Conservation (phyloP, 1,140 invertebrate species). For the Saccostrea echinata region DNA sequence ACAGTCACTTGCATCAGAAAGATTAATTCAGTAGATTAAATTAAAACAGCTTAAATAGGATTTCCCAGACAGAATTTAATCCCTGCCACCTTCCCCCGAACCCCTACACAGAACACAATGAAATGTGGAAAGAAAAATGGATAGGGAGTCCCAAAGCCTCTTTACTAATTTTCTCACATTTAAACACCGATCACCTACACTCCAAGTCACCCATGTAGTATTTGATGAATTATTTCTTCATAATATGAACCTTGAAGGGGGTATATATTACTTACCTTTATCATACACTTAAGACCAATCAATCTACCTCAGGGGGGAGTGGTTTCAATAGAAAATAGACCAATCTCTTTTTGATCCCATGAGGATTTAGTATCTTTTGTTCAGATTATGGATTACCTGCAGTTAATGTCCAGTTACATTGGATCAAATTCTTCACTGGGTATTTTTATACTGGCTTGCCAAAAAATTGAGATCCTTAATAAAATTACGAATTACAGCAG, state of each 20-base stretch:
- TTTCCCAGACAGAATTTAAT: constrained; percentile 19
- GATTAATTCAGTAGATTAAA: constrained; percentile 28
- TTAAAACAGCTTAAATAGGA: constrained; percentile 18
- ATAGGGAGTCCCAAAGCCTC: neutral
- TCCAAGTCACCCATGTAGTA: neutral
- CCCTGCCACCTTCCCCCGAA: constrained; percentile 15
- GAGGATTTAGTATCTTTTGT: neutral
- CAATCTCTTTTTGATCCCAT: neutral
- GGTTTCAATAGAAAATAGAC: neutral
- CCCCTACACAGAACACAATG: constrained; percentile 5
- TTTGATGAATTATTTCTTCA: constrained; percentile 30
- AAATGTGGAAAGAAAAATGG: constrained; percentile 1
- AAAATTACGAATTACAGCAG: constrained; percentile 32
- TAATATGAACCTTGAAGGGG: constrained; percentile 8
- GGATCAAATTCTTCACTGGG: constrained; percentile 19
- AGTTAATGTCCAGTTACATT: constrained; percentile 25
- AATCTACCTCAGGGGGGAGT: constrained; percentile 1
- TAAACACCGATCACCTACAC: neutral
- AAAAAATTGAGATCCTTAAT: constrained; percentile 22
- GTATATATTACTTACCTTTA: constrained; percentile 25
- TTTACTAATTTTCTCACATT: neutral
- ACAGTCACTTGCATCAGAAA: constrained; percentile 17
- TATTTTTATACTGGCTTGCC: neutral
- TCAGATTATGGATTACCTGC: constrained; percentile 9
- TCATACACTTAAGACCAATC: neutral